Conservation (phyloP, 2,888 invertebrate species). For the Stegana nigrithorax region DNA sequence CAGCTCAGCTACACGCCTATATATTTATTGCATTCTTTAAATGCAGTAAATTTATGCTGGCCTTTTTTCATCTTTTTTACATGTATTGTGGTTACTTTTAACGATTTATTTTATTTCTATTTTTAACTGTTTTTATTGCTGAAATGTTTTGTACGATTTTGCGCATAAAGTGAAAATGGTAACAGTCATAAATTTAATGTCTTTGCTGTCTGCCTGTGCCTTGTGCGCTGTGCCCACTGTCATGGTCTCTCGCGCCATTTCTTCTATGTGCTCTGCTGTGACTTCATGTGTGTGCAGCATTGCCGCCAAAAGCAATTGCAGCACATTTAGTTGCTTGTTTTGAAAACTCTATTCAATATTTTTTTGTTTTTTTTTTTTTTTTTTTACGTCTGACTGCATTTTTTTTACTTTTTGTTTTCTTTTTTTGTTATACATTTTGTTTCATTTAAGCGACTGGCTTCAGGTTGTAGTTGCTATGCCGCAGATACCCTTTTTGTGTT, state of each 20-base stretch:
- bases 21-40: background rate
- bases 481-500: too few relatives aligned
- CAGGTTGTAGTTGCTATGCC: background rate
- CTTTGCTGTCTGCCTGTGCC: constrained; percentile 24
- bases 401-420: constrained; percentile 31
- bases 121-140: background rate
- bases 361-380: constrained; percentile 32
- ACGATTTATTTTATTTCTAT: background rate
- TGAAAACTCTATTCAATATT: constrained; percentile 60
- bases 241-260: too few relatives aligned
- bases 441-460: background rate
- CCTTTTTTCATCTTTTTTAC: background rate
- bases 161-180: constrained; percentile 42
- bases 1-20: too few relatives aligned
- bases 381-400: constrained; percentile 38
- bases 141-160: background rate
- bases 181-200: constrained; percentile 52
- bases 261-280: background rate
- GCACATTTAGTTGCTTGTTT: constrained; percentile 53
- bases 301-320: constrained; percentile 29
- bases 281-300: background rate
- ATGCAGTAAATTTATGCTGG: background rate
- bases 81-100: too few relatives aligned
- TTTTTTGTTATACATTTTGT: constrained; percentile 15
- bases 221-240: too few relatives aligned